These are phyloP conservation scores for Aramus guarauna DNA, from an alignment of 2,113 vertebrate genomes.

Conservation along the genomic window DNA sequence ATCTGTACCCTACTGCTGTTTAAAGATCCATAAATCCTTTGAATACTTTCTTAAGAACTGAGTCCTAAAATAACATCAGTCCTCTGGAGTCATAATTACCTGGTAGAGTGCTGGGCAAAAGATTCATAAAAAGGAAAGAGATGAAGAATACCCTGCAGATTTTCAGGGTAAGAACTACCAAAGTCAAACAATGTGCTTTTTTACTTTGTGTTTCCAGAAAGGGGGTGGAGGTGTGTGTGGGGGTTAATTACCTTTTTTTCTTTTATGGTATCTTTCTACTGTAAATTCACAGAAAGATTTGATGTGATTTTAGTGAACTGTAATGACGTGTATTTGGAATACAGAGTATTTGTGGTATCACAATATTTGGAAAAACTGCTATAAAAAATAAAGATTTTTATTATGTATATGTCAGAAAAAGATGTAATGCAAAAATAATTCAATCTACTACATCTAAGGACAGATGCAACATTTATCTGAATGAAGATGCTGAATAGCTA, in stretches of 20 bases:
- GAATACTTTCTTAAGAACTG: background rate
- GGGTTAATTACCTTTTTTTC: background rate
- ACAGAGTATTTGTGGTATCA: background rate
- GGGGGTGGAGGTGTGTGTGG: rapidly evolving
- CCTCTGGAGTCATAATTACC: slow-evolving; percentile 42
- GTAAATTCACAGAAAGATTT: background rate
- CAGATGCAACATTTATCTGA: background rate
- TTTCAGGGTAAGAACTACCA: background rate
- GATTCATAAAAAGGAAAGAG: background rate
- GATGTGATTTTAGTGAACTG: background rate
- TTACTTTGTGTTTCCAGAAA: background rate
- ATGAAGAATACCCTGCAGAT: background rate
- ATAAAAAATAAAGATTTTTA: background rate
- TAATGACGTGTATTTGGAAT: background rate
- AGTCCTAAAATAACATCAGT: slow-evolving; percentile 17
- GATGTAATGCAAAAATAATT: background rate
- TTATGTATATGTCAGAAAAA: background rate
- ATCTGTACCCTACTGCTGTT: background rate
- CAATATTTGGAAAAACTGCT: background rate
- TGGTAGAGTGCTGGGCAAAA: background rate
- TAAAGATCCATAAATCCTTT: background rate
- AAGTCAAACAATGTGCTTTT: background rate
- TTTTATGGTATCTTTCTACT: background rate
- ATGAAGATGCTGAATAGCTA: background rate
- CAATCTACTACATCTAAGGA: background rate